A percentile compares a stretch with the other conserved stretches of the same genome.
Evolutionary conservation across 2,113 vertebrate genomes (phyloP).

Genomic region (Anarhynchus alexandrinus): DNA sequence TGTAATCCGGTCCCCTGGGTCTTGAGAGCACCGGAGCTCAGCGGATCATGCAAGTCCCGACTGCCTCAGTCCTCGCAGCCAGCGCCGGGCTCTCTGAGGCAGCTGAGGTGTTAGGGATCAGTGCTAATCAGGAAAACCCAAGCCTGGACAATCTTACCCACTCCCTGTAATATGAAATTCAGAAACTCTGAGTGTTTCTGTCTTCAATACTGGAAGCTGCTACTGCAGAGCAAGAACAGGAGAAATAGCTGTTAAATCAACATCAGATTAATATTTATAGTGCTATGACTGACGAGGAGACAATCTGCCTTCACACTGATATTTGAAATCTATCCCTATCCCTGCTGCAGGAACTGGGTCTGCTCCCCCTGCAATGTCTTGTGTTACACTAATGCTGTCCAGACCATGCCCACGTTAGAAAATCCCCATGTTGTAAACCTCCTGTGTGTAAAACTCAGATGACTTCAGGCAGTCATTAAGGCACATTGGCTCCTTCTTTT

Average conservation of each 20-base stretch:
- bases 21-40: not conserved
- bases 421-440: not conserved
- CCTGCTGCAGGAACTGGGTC: not conserved
- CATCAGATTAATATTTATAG: not conserved
- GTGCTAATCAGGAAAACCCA: not conserved
- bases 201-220: not conserved
- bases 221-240: not conserved
- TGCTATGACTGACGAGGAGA: not conserved
- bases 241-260: not conserved
- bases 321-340: not conserved
- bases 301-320: not conserved
- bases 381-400: not conserved
- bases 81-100: not conserved
- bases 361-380: not conserved
- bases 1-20: not conserved
- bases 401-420: not conserved
- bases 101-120: not conserved
- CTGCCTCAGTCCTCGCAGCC: rapidly evolving
- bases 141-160: not conserved
- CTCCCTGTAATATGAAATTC: not conserved
- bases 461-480: not conserved
- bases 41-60: not conserved
- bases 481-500: not conserved
- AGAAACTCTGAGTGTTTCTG: not conserved
- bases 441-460: not conserved